Evolutionary conservation across 2,113 vertebrate genomes (phyloP).

Genomic region (Ameiurus melas): DNA sequence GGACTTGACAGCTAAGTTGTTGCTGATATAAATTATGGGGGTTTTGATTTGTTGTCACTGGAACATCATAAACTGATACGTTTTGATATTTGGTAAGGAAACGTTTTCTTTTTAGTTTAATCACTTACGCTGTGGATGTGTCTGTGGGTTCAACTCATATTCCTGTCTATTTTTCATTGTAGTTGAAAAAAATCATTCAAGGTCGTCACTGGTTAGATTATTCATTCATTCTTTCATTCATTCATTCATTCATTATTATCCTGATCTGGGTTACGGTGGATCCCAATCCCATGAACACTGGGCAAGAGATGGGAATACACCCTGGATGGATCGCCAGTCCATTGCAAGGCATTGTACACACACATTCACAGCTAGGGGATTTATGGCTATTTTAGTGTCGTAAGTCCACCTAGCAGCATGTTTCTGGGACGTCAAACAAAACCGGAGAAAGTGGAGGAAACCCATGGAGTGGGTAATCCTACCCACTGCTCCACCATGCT

Average conservation of each 20-base stretch:
- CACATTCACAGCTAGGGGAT: background rate
- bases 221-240: background rate
- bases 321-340: background rate
- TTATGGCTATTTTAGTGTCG: background rate
- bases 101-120: background rate
- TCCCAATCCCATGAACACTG: background rate
- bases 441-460: background rate
- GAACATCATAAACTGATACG: background rate
- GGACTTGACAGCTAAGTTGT: background rate
- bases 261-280: background rate
- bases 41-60: background rate
- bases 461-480: background rate
- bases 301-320: background rate
- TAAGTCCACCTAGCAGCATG: background rate
- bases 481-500: background rate
- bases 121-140: background rate
- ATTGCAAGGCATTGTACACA: background rate
- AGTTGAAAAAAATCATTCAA: background rate
- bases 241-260: background rate
- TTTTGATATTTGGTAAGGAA: background rate
- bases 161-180: background rate
- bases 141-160: background rate
- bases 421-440: too few relatives aligned
- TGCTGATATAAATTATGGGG: background rate
- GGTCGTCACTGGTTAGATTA: background rate